phyloP scores from a whole-genome alignment of 2,797 vertebrate species.

The Mycteria americana region DNA sequence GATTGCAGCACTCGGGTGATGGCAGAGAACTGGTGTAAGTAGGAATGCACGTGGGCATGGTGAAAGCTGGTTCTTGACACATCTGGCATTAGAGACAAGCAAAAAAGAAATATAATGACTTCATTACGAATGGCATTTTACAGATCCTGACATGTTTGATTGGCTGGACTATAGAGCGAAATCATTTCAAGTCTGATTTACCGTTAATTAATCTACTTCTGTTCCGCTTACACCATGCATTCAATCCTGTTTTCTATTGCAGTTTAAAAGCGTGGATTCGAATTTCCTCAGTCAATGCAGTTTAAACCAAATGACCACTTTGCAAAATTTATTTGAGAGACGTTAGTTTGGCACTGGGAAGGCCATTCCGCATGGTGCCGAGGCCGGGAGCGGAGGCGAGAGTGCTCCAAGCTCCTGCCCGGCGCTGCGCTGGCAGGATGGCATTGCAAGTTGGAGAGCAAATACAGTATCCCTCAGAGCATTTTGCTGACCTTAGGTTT shows the following conservation, averaged over 20 bases:
- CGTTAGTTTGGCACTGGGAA: background rate
- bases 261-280: background rate
- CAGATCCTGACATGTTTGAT: background rate
- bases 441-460: background rate
- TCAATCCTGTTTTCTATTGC: background rate
- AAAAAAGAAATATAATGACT: accelerated
- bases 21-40: background rate
- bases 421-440: background rate
- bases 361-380: background rate
- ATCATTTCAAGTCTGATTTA: background rate
- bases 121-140: background rate
- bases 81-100: background rate
- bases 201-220: background rate
- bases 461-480: background rate
- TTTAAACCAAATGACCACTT: background rate
- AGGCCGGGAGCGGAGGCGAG: background rate
- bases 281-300: background rate
- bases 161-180: background rate
- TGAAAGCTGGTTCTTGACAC: background rate
- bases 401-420: background rate
- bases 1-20: background rate
- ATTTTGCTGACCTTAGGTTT: background rate
- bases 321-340: background rate
- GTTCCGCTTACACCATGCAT: background rate
- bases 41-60: background rate